A percentile compares a stretch with the other conserved stretches of the same genome.
Evolutionary conservation across 2,113 vertebrate genomes (phyloP).

Genomic region (Muntiacus muntjak): DNA sequence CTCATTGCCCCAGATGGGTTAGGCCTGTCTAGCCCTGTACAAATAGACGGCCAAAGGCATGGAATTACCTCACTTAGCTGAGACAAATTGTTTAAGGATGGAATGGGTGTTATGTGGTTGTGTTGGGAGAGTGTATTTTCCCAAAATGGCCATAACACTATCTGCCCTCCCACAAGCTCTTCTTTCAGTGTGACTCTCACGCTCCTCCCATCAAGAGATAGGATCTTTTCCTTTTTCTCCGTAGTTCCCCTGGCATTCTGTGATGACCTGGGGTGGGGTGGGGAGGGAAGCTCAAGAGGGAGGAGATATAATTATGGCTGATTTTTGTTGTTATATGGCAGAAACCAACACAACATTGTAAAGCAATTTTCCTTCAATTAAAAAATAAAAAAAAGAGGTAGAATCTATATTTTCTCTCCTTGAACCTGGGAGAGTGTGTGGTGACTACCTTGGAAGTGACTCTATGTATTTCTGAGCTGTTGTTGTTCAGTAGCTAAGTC

Average conservation of each 20-base stretch:
- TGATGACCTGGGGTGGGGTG: background rate
- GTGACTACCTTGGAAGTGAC: background rate
- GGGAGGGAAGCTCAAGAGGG: background rate
- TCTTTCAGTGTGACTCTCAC: background rate
- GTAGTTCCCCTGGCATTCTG: background rate
- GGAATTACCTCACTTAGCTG: background rate
- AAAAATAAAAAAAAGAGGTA: background rate
- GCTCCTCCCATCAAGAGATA: background rate
- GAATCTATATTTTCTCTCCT: background rate
- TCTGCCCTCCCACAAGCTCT: background rate
- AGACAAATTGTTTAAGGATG: background rate
- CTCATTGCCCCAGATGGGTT: background rate
- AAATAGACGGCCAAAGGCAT: background rate
- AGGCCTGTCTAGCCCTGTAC: background rate
- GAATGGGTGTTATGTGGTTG: background rate
- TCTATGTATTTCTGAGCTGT: background rate
- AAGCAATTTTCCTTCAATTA: background rate
- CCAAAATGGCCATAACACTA: background rate
- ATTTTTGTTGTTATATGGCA: background rate
- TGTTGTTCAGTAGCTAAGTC: background rate
- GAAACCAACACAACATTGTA: background rate
- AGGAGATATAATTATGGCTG: background rate
- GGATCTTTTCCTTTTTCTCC: background rate
- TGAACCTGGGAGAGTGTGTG: background rate
- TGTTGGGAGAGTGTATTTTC: background rate